Base-by-base conservation (phyloP, 2,797 vertebrate species). In the Amblyraja radiata region DNA sequence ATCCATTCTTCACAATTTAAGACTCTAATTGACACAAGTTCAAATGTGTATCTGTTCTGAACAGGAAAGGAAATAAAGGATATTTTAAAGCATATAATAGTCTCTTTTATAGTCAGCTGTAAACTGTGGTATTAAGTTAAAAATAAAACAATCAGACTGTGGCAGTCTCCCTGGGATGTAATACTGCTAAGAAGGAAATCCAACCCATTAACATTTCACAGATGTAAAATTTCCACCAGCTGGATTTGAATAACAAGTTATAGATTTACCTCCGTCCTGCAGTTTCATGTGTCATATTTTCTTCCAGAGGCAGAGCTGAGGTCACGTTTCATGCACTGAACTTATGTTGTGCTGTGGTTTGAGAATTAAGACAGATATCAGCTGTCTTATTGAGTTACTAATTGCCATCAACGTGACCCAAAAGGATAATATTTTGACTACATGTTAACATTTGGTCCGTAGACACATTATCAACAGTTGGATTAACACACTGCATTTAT, bases 161-260 rank as follows among this genome's bases (percentile, higher is more conserved):
- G n/a, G 61, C 28, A 28, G 13, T 88, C n/a, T 32, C 28, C 28
- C 0, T 65, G 80, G n/a, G 63, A 32, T 65, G 61, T 88, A 32
- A 88, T 18, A 9, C 58, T 65, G 58, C 13, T 63, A 32, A 65
- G 61, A 88, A 88, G 61, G 61, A 88, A 88, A 88, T 65, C 14
- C n/a, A 65, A 13, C 28, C 28, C 61, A 88, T 88, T 88, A 88
- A 88, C 63, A 63, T 32, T 65, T 88, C 11, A 36, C 61, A 88
- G 84, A 21, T 88, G 28, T n/a, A 5, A 32, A 65, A 65, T 88
- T 65, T 88, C 28, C 84, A 88, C 61, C 84, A 88, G 84, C 84
- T 88, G 61, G 84, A 88, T 88, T 65, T 88, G n/a, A 88, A 63
- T 86, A 86, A 63, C 83, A 86, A 65, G 13, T 32, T 88, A n/a